Evolutionary conservation across 2,113 vertebrate species (phyloP), one percentile per base, ranked within the genome.

Genomic region (Rhinoderma darwinii): DNA sequence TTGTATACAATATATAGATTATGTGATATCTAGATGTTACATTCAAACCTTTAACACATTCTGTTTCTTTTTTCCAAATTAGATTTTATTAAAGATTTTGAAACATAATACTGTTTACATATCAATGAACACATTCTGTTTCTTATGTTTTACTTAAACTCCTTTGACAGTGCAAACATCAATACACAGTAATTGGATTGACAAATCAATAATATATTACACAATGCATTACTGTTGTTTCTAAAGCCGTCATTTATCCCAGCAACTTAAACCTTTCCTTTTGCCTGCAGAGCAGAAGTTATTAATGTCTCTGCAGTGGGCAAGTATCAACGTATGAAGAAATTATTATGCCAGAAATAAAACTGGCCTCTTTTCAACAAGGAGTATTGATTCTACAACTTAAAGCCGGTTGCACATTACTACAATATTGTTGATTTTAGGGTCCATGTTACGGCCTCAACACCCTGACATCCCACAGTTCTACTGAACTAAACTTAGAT

Each of bases 201-300:
- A 15, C 41, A 51, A 61, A 85, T 85, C 84, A 85, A 85, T 85
- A 85, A 61, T 78, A 85, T 37, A 85, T 51, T 32, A 37, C 73
- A 85, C 54, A 77, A 68, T 66, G 39, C 12, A 85, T 78, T 78
- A 35, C 41, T 4, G 11, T 32, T 68, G 73, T 76, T 78, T 30
- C 18, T 50, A 77, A 66, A 37, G 27, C 25, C 4, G 83, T 30
- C 54, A 76, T 76, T 47, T 39, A 37, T 84, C 82, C 63, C 12
- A 37, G 50, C 10, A 35, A 39, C 30, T 61, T 80, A 41, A 80
- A 61, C 9, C 50, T 10, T 43, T 43, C 14, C 32, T 43, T 43
- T 25, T 41, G 47, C 50, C 72, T 76, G 70, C 51, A 61, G 72
- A 75, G 54, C 72, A 75, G 54, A 81, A 81, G 51, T 76, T 75